Evolutionary conservation across 2,888 invertebrate species (phyloP), one percentile per base, ranked within the genome.

Genomic region (Carpatolechia fugitivella): DNA sequence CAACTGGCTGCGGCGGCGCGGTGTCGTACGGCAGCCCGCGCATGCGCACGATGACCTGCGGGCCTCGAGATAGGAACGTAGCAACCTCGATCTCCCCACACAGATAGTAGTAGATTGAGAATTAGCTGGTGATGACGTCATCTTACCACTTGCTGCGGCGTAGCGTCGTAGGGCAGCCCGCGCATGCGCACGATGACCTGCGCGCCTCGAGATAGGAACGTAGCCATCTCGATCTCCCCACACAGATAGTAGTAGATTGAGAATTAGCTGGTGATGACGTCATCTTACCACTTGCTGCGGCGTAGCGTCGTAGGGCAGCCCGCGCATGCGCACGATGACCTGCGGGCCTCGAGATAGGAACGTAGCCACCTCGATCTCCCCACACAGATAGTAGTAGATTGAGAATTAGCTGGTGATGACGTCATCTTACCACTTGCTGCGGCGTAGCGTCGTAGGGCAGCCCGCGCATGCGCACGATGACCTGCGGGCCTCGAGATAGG

Each of bases 111-210:
- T n/a, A n/a, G n/a, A n/a, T n/a, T n/a, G n/a, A n/a, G n/a, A n/a
- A n/a, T n/a, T n/a, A 2, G n/a, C n/a, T n/a, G n/a, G n/a, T n/a
- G n/a, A n/a, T n/a, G n/a, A n/a, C n/a, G n/a, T n/a, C n/a, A n/a
- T n/a, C 95, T 92, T 74, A 99, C 99, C 85, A 99, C 99, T 96
- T 99, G 98, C 75, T 98, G 96, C 11, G 98, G 96, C 3, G 97
- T 97, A 69, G 99, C 98, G 74, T 99, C 99, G 79, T 99, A 99
- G 0, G 99, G 99, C 68, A 99, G 91, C 0, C 99, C 99, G 55
- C 99, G 93, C 99, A 99, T 99, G 60, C 99, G 94, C 63, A 99
- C 96, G 68, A 99, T 99, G 62, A 99, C 98, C 79, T 98, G 97
- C 24, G 98, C 99, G 30, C 98, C 98, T 65, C 97, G 93, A 0